Evolutionary conservation across 2,888 invertebrate genomes (phyloP).

Genomic region (Drosophila flavopinicola): DNA sequence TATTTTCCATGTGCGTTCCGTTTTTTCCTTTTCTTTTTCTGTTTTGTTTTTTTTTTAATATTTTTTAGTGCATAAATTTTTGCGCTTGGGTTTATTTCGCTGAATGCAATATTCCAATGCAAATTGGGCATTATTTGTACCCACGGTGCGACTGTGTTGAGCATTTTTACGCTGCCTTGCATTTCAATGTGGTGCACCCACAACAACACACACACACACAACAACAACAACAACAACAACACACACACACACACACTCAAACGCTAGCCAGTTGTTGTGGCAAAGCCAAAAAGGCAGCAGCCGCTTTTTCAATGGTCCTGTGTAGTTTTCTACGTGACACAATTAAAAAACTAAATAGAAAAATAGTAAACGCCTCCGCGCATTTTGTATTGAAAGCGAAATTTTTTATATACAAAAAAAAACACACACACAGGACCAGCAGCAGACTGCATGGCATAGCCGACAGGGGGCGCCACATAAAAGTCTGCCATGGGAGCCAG

Average conservation of each 20-base stretch:
- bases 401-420: conserved; percentile 70
- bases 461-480: conserved; percentile 58
- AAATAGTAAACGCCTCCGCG: conserved; percentile 40
- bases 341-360: conserved; percentile 80
- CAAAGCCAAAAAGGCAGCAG: conserved; percentile 61
- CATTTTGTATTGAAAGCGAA: conserved; percentile 72
- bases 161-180: conserved; percentile 77
- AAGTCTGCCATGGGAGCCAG: neutral
- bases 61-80: conserved; percentile 58
- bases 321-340: conserved; percentile 78
- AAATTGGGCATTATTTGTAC: conserved; percentile 78
- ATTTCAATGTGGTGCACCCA: conserved; percentile 67
- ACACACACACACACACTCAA: conserved; percentile 29
- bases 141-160: conserved; percentile 69
- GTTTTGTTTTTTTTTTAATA: conserved; percentile 16
- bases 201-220: conserved; percentile 9
- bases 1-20: conserved; percentile 12
- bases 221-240: conserved; percentile 16
- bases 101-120: conserved; percentile 68
- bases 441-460: conserved; percentile 53
- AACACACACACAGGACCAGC: no score
- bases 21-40: conserved; percentile 6
- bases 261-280: conserved; percentile 34
- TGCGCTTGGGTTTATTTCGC: conserved; percentile 31
- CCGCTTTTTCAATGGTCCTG: conserved; percentile 63